Evolutionary conservation across 2,797 vertebrate genomes (phyloP).

Genomic region (Syngnathus acus): DNA sequence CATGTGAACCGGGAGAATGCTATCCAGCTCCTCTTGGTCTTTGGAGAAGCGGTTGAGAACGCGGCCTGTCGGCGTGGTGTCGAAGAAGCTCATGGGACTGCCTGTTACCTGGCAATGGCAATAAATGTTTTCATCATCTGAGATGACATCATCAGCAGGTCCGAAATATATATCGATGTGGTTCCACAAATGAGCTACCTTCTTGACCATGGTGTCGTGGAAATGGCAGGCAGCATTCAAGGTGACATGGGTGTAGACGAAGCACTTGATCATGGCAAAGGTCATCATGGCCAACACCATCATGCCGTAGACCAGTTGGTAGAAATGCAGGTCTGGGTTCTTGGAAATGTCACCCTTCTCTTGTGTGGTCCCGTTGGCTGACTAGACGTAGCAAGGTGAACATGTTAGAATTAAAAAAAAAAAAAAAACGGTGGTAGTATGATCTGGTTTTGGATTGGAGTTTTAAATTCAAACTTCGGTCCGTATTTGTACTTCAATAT

Average conservation of each 20-base stretch:
- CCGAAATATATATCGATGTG: too few species aligned
- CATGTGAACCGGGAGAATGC: slow-evolving; percentile 64
- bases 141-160: not conserved
- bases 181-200: slow-evolving; percentile 41
- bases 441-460: not conserved
- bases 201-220: slow-evolving; percentile 70
- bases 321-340: slow-evolving; percentile 58
- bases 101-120: slow-evolving; percentile 58
- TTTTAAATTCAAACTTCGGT: not conserved
- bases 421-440: not conserved
- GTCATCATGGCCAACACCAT: slow-evolving; percentile 40
- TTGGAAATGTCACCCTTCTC: slow-evolving; percentile 31
- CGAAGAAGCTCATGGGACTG: slow-evolving; percentile 79
- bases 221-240: slow-evolving; percentile 63
- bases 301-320: slow-evolving; percentile 62
- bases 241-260: slow-evolving; percentile 63
- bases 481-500: not conserved
- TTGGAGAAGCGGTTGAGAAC: slow-evolving; percentile 82
- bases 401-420: not conserved
- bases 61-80: slow-evolving; percentile 74
- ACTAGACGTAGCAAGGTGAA: not conserved
- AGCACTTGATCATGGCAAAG: slow-evolving; percentile 57
- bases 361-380: slow-evolving; percentile 4
- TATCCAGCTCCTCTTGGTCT: slow-evolving; percentile 77
- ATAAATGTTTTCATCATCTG: not conserved